Evolutionary conservation across 2,888 invertebrate species (phyloP).

Genomic region (Patella pellucida): DNA sequence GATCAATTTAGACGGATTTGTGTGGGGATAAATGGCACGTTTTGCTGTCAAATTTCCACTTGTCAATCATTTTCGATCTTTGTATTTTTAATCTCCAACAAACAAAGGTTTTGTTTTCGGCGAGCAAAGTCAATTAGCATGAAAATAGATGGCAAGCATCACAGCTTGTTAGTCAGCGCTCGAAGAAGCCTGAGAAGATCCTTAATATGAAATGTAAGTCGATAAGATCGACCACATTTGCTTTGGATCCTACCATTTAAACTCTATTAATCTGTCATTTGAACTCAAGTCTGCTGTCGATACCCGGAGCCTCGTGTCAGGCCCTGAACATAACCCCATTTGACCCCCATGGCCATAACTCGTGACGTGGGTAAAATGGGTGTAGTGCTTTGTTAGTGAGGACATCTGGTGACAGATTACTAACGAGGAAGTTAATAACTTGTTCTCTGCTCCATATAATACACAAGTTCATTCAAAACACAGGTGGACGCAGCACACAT

Average conservation of each 20-base stretch:
- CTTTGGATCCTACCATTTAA: not conserved
- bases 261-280: not conserved
- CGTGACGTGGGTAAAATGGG: not conserved
- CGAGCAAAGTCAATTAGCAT: not conserved
- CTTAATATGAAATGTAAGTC: conserved; percentile 10
- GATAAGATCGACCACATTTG: not conserved
- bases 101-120: conserved; percentile 2
- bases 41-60: conserved; percentile 11
- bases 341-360: not conserved
- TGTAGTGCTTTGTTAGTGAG: not conserved
- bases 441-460: not conserved
- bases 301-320: not conserved
- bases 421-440: not conserved
- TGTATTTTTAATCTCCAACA: conserved; percentile 4
- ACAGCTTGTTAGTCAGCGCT: not conserved
- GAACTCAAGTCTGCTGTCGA: not conserved
- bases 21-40: conserved; percentile 1
- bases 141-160: conserved; percentile 4
- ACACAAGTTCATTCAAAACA: not conserved
- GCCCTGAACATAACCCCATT: not conserved
- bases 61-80: conserved; percentile 9
- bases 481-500: not conserved
- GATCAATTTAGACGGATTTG: conserved; percentile 6
- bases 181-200: not conserved
- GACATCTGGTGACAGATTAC: conserved; percentile 11